Percentiles rank a stretch among this genome's conserved stretches.
phyloP scores from a whole-genome alignment of 2,797 vertebrate species.

The Onychomys torridus region DNA sequence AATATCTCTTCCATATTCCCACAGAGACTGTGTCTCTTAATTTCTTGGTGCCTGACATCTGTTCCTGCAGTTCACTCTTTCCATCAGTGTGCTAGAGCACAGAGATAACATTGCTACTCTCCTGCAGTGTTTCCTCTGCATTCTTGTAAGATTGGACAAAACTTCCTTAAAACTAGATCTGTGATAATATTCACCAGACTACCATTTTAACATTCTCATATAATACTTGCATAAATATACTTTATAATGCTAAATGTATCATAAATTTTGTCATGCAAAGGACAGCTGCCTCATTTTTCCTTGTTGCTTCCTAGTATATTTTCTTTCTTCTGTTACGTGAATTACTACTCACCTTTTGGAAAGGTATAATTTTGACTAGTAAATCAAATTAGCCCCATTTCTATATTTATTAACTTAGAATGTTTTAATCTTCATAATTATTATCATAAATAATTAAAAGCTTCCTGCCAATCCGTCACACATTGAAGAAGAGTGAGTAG shows the following conservation, averaged over 20 bases:
- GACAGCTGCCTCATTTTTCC: not conserved
- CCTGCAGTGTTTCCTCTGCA: not conserved
- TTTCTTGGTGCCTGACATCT: not conserved
- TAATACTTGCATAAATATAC: not conserved
- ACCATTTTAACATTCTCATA: not conserved
- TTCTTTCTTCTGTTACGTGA: not conserved
- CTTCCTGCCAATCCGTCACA: not conserved
- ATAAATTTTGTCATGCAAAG: not conserved
- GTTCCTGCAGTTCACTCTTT: not conserved
- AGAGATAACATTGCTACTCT: not conserved
- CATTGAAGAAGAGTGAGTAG: not conserved
- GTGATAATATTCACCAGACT: not conserved
- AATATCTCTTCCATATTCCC: not conserved
- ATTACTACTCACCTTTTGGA: not conserved
- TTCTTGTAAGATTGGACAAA: not conserved
- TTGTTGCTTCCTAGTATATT: not conserved
- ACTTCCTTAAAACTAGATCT: not conserved
- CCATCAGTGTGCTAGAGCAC: not conserved
- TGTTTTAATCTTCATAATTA: not conserved
- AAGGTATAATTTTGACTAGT: not conserved
- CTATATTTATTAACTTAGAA: slow-evolving; percentile 14
- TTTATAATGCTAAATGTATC: not conserved
- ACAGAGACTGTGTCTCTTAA: not conserved
- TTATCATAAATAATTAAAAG: not conserved
- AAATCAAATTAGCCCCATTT: slow-evolving; percentile 3